These are phyloP conservation scores for Bombyx mori DNA, from an alignment of 1,140 invertebrate genomes.

Conservation along the genomic window ASM3026992v2 NC_085118.1:894501-895000, in stretches of 20 bases:
- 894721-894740: constrained; percentile 25
- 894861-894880: constrained; percentile 42
- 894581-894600: too few species aligned
- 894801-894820: constrained; percentile 42
- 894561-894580: too few species aligned
- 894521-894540: not conserved
- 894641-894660: too few species aligned
- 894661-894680: too few species aligned
- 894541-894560: too few species aligned
- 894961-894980: constrained; percentile 37
- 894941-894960: constrained; percentile 57
- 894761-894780: constrained; percentile 27
- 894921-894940: constrained; percentile 69
- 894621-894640: too few species aligned
- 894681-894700: too few species aligned
- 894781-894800: constrained; percentile 45
- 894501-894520: not conserved
- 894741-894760: constrained; percentile 43
- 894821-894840: constrained; percentile 43
- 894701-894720: too few species aligned
- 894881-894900: constrained; percentile 48
- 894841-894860: constrained; percentile 44
- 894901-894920: constrained; percentile 64
- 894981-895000: constrained; percentile 53
- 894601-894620: too few species aligned